These are phyloP conservation scores for Hoplostethus mediterraneus DNA, from an alignment of 2,797 vertebrate species.

Conservation along the genomic window DNA sequence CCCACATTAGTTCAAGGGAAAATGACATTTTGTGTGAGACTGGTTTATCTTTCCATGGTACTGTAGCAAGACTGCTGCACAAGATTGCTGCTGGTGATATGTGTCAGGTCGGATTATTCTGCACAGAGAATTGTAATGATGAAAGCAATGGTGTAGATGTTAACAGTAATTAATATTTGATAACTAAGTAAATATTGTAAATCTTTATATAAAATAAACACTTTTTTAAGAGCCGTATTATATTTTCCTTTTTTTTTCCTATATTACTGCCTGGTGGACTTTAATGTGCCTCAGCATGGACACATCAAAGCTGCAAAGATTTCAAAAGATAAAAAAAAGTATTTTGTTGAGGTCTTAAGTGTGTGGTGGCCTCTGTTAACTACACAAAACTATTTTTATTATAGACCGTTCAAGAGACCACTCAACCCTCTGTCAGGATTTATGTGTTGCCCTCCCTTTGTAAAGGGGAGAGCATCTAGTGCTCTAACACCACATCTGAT, in stretches of 20 bases:
- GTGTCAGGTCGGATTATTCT: constrained; percentile 24
- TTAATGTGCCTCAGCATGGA: background rate
- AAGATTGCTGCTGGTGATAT: constrained; percentile 17
- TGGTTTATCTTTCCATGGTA: constrained; percentile 44
- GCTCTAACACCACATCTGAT: constrained; percentile 47
- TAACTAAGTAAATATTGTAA: constrained; percentile 67
- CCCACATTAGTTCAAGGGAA: constrained; percentile 12
- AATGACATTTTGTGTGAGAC: constrained; percentile 12
- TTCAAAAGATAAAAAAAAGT: background rate
- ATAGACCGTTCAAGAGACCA: constrained; percentile 35
- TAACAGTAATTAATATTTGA: constrained; percentile 55
- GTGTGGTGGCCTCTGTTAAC: background rate
- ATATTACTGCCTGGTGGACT: background rate
- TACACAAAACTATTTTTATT: constrained; percentile 42
- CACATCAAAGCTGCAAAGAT: background rate
- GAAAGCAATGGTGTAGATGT: constrained; percentile 41
- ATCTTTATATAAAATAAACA: constrained; percentile 82
- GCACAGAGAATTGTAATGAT: constrained; percentile 35
- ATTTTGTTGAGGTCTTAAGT: background rate
- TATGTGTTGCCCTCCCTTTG: constrained; percentile 49
- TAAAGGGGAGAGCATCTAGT: constrained; percentile 35
- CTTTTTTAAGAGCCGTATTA: constrained; percentile 46
- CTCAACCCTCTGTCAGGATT: constrained; percentile 53
- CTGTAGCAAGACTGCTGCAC: constrained; percentile 57
- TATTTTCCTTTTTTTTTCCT: background rate